Conservation (phyloP, 2,113 vertebrate species). For the Acrocephalus arundinaceus region DNA sequence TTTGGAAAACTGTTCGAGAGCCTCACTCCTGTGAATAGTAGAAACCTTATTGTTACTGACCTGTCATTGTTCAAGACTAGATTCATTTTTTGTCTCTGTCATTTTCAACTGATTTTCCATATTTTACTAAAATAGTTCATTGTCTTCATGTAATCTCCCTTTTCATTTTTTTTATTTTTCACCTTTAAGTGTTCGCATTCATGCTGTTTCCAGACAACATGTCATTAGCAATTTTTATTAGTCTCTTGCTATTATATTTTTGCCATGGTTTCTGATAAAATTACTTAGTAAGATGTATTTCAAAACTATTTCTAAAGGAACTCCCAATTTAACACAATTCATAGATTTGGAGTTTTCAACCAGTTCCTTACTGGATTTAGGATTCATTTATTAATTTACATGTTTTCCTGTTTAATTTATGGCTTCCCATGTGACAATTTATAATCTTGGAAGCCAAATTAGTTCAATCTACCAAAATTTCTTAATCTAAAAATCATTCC, state of each 20-base stretch:
- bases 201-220: background rate
- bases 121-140: background rate
- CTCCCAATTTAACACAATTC: fast-evolving
- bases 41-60: background rate
- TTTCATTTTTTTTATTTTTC: background rate
- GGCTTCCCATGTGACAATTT: background rate
- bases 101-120: background rate
- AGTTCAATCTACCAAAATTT: background rate
- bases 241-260: background rate
- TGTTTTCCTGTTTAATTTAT: background rate
- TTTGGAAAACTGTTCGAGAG: background rate
- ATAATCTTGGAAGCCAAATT: background rate
- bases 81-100: background rate
- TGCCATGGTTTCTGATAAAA: background rate
- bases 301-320: background rate
- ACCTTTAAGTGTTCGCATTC: background rate
- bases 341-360: background rate
- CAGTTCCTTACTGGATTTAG: background rate
- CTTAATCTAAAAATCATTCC: background rate
- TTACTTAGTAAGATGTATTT: background rate
- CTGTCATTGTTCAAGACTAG: background rate
- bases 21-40: background rate
- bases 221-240: background rate
- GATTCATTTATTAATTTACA: background rate
- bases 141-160: background rate